Conservation (phyloP, 2,113 vertebrate species). For the Holacanthus passer region DNA sequence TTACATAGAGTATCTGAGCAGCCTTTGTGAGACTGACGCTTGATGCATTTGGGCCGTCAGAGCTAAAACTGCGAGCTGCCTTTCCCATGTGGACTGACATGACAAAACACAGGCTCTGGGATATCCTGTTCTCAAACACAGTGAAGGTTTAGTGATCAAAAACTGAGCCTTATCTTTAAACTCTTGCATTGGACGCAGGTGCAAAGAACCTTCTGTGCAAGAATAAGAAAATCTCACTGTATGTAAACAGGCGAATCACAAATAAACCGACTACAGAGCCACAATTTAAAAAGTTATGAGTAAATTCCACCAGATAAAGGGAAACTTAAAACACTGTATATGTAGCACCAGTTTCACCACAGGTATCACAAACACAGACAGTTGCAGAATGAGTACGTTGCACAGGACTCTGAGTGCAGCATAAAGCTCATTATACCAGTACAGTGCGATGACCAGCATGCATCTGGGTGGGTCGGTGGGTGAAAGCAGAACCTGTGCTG, state of each 20-base stretch:
- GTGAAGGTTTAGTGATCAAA: background rate
- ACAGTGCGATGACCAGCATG: slow-evolving; percentile 72
- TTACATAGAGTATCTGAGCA: background rate
- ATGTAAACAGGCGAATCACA: background rate
- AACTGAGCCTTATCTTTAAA: background rate
- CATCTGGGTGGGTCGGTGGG: slow-evolving; percentile 56
- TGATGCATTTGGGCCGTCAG: background rate
- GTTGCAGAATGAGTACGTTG: slow-evolving; percentile 48
- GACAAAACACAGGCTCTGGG: background rate
- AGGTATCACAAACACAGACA: slow-evolving; percentile 60
- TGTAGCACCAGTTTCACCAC: slow-evolving; percentile 55
- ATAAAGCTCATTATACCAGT: slow-evolving; percentile 52
- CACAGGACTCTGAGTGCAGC: slow-evolving; percentile 58
- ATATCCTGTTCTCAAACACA: background rate
- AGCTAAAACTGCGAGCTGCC: background rate
- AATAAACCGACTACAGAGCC: slow-evolving; percentile 1
- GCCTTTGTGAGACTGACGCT: background rate
- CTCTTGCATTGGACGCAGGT: background rate
- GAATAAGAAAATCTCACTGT: background rate
- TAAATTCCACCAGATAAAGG: slow-evolving; percentile 26
- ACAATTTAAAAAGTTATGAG: background rate
- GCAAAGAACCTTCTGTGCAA: background rate
- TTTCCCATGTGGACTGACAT: background rate
- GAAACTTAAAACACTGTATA: slow-evolving; percentile 23
- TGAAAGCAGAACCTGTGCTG: slow-evolving; percentile 67